Evolutionary conservation across 2,888 invertebrate species (phyloP).

Genomic region (Heliconius hortense): DNA sequence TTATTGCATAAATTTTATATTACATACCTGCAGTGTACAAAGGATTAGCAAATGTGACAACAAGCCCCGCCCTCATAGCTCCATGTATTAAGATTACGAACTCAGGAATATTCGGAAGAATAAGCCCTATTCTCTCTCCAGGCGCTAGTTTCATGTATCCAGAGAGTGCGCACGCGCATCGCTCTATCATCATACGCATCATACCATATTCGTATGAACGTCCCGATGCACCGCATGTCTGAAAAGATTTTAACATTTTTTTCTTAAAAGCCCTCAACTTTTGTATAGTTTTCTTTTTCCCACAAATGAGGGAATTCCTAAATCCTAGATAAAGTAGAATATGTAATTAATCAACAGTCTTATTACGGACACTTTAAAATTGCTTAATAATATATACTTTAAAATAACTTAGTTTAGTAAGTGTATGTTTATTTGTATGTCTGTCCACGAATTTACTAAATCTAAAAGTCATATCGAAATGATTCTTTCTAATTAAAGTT

Average conservation of each 20-base stretch:
- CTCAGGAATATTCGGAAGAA: constrained; percentile 87
- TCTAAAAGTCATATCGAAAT: no score
- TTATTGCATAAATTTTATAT: neutral
- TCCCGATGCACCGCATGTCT: constrained; percentile 87
- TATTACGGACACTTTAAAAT: no score
- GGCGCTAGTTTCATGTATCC: constrained; percentile 80
- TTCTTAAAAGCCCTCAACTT: neutral
- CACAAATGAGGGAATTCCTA: no score
- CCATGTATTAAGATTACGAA: constrained; percentile 85
- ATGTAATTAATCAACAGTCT: no score
- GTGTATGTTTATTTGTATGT: no score
- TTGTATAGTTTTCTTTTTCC: no score
- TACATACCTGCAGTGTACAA: constrained; percentile 84
- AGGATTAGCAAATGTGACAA: constrained; percentile 86
- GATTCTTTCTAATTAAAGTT: no score
- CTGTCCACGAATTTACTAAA: no score
- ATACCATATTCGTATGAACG: constrained; percentile 84
- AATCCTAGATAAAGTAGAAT: no score
- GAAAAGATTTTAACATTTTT: constrained; percentile 12
- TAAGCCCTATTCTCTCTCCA: constrained; percentile 85
- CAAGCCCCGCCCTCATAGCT: constrained; percentile 84
- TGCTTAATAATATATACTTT: no score
- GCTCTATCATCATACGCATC: constrained; percentile 81
- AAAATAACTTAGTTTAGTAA: no score
- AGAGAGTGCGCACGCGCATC: constrained; percentile 82